A percentile compares a stretch with the other conserved stretches of the same genome.
Evolutionary conservation across 92 coral and sea anemone species (phyloP).

Genomic region (Porites lobata): DNA sequence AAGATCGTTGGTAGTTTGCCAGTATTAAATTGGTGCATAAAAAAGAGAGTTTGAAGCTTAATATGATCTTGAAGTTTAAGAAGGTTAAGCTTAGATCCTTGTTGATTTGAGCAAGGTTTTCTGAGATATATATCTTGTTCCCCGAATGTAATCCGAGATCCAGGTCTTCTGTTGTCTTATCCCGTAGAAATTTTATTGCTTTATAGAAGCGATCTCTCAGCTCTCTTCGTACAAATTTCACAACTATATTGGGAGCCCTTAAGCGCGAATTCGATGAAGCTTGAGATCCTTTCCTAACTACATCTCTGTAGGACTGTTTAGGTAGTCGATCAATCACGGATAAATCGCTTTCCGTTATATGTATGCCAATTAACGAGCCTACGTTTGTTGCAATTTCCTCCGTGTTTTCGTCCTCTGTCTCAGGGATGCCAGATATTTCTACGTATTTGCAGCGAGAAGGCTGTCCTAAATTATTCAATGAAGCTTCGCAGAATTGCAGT

Average conservation of each 20-base stretch:
- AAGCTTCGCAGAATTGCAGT: no score
- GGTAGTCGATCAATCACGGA: constrained; percentile 43
- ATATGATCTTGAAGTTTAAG: no score
- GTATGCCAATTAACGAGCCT: not conserved
- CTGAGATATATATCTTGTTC: constrained; percentile 35
- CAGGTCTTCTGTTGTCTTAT: constrained; percentile 35
- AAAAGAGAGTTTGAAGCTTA: no score
- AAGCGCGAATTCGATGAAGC: constrained; percentile 20
- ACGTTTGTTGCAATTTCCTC: not conserved
- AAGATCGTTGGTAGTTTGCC: no score
- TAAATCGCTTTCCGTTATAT: constrained; percentile 18
- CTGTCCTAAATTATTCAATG: no score
- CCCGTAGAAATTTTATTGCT: constrained; percentile 25
- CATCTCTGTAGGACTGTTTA: constrained; percentile 6
- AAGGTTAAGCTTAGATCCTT: no score
- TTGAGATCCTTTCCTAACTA: constrained; percentile 29
- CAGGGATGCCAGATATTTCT: not conserved
- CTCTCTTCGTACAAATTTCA: constrained; percentile 50
- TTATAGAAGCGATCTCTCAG: constrained; percentile 37
- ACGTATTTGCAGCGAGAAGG: no score
- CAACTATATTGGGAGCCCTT: constrained; percentile 33
- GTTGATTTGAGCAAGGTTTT: not conserved
- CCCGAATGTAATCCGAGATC: constrained; percentile 24
- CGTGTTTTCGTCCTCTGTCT: not conserved
- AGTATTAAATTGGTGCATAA: no score